Base-by-base conservation (phyloP, 2,113 vertebrate genomes). In the Mola mola region DNA sequence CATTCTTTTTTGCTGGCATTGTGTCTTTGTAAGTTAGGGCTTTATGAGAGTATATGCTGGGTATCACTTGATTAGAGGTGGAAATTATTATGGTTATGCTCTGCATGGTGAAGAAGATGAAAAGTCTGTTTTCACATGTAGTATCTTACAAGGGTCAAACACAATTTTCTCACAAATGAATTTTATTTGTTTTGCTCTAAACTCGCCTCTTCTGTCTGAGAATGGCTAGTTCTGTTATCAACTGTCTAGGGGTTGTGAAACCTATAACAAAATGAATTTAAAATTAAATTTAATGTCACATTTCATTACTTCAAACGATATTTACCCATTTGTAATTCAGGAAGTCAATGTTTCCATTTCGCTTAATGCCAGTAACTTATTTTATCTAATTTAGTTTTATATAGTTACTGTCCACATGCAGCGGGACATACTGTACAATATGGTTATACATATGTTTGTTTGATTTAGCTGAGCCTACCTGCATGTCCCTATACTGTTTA, bases 221-320 rank as follows among this genome's bases (percentile, higher is more conserved):
- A 56, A 3, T 66, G 8, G 44, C 31, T 26, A 49, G 31, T 12
- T 13, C 11, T 20, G 12, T 40, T 50, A 13, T 58, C 5, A 57
- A 46, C 43, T 2, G 5, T 63, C 42, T 21, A 43, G 19, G 67
- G 38, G 42, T 26, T 26, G 46, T 36, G 13, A 25, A 65, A 51
- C 15, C 21, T 29, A 72, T 25, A 41, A 38, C 50, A 19, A 13
- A 60, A 57, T 56, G 51, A 31, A 70, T 72, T 60, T 64, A 6
- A 56, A 69, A 72, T 80, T 13, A 52, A 57, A 78, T 56, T 25
- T 37, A n/a, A 73, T 70, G 44, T 78, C 72, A 78, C 19, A 43
- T 78, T 52, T 58, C 21, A 79, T 84, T 62, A 65, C 28, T 9
- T 64, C 55, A 41, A 43, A 62, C 29, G 55, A 13, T 4, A 62